Evolutionary conservation across 2,797 vertebrate species (phyloP).

Genomic region (Notolepis coatsorum): DNA sequence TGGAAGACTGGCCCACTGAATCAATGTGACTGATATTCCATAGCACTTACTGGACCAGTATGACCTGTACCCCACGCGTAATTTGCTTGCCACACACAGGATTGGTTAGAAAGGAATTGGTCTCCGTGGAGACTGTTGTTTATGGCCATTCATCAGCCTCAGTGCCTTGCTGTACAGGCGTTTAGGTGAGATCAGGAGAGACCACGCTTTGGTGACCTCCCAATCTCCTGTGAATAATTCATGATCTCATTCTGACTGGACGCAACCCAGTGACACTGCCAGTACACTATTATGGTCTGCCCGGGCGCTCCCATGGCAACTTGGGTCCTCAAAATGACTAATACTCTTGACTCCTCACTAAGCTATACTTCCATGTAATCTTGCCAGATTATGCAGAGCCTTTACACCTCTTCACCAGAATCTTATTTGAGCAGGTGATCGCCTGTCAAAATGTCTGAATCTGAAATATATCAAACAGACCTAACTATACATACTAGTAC

Average conservation of each 20-base stretch:
- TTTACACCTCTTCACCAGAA: slow-evolving; percentile 1
- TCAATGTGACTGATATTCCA: too few relatives aligned
- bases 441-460: slow-evolving; percentile 2
- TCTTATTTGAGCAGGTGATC: slow-evolving; percentile 11
- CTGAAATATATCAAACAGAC: background rate
- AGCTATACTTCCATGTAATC: background rate
- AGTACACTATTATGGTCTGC: slow-evolving; percentile 36
- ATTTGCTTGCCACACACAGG: too few relatives aligned
- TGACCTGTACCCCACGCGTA: too few relatives aligned
- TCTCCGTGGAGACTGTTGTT: slow-evolving; percentile 39
- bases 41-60: too few relatives aligned
- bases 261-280: slow-evolving; percentile 48
- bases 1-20: too few relatives aligned
- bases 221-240: slow-evolving; percentile 74
- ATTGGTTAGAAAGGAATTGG: background rate
- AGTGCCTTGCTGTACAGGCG: background rate
- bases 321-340: slow-evolving; percentile 45
- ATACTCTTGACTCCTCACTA: slow-evolving; percentile 33
- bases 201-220: slow-evolving; percentile 66
- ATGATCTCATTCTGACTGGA: slow-evolving; percentile 66
- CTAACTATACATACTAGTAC: background rate
- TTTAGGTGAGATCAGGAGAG: slow-evolving; percentile 33
- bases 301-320: slow-evolving; percentile 21
- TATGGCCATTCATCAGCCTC: slow-evolving; percentile 8
- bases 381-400: slow-evolving; percentile 2